These are phyloP conservation scores for Thalassophryne amazonica DNA, from an alignment of 2,797 vertebrate species.

Conservation along the genomic window DNA sequence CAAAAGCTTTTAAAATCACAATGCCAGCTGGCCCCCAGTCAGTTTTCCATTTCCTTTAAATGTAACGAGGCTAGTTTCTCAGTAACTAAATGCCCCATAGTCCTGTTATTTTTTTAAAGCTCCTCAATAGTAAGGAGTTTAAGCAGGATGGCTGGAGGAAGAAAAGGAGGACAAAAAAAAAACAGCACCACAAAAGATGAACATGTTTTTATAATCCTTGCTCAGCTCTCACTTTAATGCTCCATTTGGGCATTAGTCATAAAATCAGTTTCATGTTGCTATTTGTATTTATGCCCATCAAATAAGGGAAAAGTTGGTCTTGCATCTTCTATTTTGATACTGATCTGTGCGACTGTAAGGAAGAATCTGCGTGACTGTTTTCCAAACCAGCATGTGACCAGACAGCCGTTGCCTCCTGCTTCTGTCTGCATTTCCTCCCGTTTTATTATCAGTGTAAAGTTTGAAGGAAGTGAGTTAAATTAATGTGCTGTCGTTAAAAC, in stretches of 20 bases:
- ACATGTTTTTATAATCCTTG: background rate
- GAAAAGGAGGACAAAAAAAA: conserved; percentile 1
- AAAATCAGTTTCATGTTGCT: conserved; percentile 16
- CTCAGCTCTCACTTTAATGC: conserved; percentile 10
- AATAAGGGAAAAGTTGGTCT: conserved; percentile 1
- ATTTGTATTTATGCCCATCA: conserved; percentile 1
- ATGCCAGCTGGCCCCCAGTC: conserved; percentile 58
- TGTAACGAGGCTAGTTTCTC: conserved; percentile 67
- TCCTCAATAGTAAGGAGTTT: conserved; percentile 54
- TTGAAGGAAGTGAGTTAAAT: conserved; percentile 86
- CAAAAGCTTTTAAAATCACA: conserved; percentile 68
- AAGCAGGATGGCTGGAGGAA: conserved; percentile 3
- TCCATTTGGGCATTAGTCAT: conserved; percentile 26
- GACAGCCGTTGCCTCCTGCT: conserved; percentile 19
- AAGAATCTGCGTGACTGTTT: background rate
- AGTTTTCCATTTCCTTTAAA: conserved; percentile 72
- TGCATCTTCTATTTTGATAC: background rate
- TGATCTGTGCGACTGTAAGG: background rate
- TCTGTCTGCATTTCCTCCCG: conserved; percentile 67
- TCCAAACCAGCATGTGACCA: conserved; percentile 8
- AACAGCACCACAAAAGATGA: conserved; percentile 5
- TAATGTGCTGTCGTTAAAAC: conserved; percentile 84
- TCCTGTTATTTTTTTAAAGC: conserved; percentile 58
- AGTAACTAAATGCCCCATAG: conserved; percentile 65
- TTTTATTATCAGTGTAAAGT: conserved; percentile 80